Evolutionary conservation across 2,113 vertebrate genomes (phyloP), one percentile per base, ranked within the genome.

Genomic region (Lathamus discolor): DNA sequence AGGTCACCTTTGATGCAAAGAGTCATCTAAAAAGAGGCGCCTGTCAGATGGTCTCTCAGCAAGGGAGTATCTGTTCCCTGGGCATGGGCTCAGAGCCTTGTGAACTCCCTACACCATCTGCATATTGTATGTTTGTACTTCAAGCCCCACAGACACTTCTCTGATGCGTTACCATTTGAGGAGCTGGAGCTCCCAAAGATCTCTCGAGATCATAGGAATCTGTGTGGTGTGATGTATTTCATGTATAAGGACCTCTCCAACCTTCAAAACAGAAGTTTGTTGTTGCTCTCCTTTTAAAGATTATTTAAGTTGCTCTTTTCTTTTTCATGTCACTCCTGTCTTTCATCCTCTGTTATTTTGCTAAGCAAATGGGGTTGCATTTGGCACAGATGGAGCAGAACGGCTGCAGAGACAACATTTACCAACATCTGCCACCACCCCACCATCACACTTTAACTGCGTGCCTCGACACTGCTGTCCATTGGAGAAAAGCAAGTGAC

Each of bases 11-110:
- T 84, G 64, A 61, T 87, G 66, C 74, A 84, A 55, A 72, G 55
- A 39, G 33, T 9, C 31, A 48, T 61, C 41, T 83, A 37, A 33
- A 81, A 91, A 75, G 79, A 48, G 8, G 20, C 19, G 4, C 52
- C 66, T 92, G 94, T 88, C 92, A 96, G 92, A 77, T 67, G 86
- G 88, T 67, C 57, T 15, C 93, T 81, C 75, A 86, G 92, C 69
- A 68, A 79, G 67, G 59, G 46, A 88, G 61, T 80, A 17, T 64
- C 81, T 54, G 83, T 14, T 93, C 93, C 86, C 79, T 51, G 69
- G 85, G 62, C 79, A 88, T 0, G 5, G 59, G 46, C 68, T 88
- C 39, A 13, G 78, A 89, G 75, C 86, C 52, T 6, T 61, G 46
- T 48, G 93, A 92, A 9, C 33, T 64, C 69, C 64, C 44, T 16